phyloP scores from a whole-genome alignment of 2,113 vertebrate genomes.

The Junco hyemalis region DNA sequence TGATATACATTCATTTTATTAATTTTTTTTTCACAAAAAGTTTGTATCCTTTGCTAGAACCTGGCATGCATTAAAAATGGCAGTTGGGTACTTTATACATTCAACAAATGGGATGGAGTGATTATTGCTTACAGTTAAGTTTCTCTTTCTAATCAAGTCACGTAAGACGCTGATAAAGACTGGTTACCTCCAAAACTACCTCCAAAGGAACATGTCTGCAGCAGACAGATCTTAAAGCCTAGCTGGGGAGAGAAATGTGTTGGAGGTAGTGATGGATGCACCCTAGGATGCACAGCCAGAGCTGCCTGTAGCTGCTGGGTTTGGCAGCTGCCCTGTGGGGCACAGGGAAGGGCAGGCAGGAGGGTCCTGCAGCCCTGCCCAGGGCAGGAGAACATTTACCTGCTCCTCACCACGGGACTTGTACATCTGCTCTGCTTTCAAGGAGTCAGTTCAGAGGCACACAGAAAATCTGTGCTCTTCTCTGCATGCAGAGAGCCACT shows the following conservation, averaged over 20 bases:
- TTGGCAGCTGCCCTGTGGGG: neutral
- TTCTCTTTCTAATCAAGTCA: neutral
- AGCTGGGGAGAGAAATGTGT: neutral
- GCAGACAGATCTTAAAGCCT: neutral
- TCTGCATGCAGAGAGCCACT: neutral
- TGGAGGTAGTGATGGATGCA: neutral
- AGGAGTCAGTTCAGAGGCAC: neutral
- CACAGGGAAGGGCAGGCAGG: fast-evolving
- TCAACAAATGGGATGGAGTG: neutral
- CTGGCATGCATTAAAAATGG: neutral
- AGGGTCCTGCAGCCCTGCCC: neutral
- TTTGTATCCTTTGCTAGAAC: neutral
- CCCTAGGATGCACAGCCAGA: neutral
- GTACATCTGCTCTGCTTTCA: neutral
- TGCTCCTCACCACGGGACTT: neutral
- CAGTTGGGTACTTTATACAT: neutral
- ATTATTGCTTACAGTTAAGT: neutral
- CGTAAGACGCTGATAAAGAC: neutral
- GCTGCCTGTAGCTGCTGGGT: neutral
- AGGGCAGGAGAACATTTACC: neutral
- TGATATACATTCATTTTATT: neutral
- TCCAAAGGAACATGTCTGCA: neutral
- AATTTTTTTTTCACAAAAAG: neutral
- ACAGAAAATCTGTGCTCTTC: neutral
- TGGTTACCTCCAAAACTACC: neutral